phyloP scores from a whole-genome alignment of 2,797 vertebrate genomes.

The Danio jaintianensis region DNA sequence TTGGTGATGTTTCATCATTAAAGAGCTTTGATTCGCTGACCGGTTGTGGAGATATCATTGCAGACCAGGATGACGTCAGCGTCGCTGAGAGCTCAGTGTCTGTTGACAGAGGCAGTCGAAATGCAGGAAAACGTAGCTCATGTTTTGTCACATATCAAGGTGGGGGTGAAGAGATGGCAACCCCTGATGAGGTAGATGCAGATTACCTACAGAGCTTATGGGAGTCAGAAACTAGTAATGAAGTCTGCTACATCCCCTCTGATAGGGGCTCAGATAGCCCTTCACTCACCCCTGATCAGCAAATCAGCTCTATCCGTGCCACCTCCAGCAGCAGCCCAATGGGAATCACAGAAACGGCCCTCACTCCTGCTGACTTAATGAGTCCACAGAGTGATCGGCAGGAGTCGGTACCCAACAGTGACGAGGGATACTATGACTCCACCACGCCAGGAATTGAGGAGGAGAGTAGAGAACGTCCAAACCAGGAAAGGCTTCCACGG shows the following conservation, averaged over 20 bases:
- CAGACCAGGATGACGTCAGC: constrained; percentile 94
- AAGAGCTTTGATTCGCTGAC: constrained; percentile 98
- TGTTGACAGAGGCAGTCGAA: constrained; percentile 84
- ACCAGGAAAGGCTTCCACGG: constrained; percentile 86
- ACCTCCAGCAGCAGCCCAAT: constrained; percentile 71
- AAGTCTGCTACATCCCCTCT: constrained; percentile 69
- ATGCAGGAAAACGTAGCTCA: constrained; percentile 87
- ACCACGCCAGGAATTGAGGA: constrained; percentile 93
- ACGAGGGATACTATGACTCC: constrained; percentile 95
- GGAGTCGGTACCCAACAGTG: constrained; percentile 94
- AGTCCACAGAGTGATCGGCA: constrained; percentile 96
- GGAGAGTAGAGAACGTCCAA: constrained; percentile 83
- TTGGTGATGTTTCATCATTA: constrained; percentile 91
- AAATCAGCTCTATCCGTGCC: constrained; percentile 72
- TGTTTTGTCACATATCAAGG: constrained; percentile 97
- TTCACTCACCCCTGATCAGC: constrained; percentile 67
- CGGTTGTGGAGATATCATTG: constrained; percentile 96
- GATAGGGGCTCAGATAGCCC: constrained; percentile 63
- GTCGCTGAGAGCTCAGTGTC: constrained; percentile 88
- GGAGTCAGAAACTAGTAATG: constrained; percentile 70
- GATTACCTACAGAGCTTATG: constrained; percentile 83
- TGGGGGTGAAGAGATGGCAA: constrained; percentile 97
- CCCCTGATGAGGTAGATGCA: constrained; percentile 87
- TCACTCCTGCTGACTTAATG: constrained; percentile 80
- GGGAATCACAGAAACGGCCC: constrained; percentile 67